A percentile compares a stretch with the other conserved stretches of the same genome.
phyloP scores from a whole-genome alignment of 2,113 vertebrate species.

The Rhegmatorhina hoffmannsi region DNA sequence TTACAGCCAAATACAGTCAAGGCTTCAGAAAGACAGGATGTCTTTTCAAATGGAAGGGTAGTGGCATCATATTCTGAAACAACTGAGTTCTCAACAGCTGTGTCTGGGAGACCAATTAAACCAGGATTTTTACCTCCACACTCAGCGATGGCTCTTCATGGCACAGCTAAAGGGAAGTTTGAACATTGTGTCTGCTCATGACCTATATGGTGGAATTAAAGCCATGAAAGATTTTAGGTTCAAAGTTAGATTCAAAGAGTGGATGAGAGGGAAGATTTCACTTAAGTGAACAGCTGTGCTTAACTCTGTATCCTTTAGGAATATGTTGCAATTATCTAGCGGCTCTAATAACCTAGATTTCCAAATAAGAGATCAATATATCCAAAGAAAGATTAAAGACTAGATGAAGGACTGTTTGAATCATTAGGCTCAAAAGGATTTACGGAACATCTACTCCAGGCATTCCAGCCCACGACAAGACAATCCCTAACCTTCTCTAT shows the following conservation, averaged over 20 bases:
- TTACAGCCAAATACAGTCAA: neutral
- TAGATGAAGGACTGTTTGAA: neutral
- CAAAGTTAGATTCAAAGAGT: constrained; percentile 53
- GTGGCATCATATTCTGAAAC: constrained; percentile 30
- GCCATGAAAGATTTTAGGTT: constrained; percentile 38
- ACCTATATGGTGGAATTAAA: neutral
- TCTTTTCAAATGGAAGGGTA: neutral
- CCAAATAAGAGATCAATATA: neutral
- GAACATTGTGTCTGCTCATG: neutral
- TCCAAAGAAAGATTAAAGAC: neutral
- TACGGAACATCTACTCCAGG: neutral
- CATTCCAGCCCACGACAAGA: neutral
- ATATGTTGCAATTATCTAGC: neutral
- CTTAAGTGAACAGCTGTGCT: constrained; percentile 4
- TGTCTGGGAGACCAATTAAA: constrained; percentile 65
- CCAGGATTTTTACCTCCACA: constrained; percentile 50
- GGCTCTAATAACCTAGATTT: constrained; percentile 9
- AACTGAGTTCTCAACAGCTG: constrained; percentile 36
- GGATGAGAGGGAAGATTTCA: constrained; percentile 39
- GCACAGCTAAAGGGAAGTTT: neutral
- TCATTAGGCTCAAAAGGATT: neutral
- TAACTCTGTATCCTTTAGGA: neutral
- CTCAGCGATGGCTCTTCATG: constrained; percentile 60
- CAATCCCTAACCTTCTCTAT: neutral
- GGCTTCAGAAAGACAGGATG: constrained; percentile 21